phyloP scores from a whole-genome alignment of 1,140 invertebrate species.

The Trachymyrmex septentrionalis region DNA sequence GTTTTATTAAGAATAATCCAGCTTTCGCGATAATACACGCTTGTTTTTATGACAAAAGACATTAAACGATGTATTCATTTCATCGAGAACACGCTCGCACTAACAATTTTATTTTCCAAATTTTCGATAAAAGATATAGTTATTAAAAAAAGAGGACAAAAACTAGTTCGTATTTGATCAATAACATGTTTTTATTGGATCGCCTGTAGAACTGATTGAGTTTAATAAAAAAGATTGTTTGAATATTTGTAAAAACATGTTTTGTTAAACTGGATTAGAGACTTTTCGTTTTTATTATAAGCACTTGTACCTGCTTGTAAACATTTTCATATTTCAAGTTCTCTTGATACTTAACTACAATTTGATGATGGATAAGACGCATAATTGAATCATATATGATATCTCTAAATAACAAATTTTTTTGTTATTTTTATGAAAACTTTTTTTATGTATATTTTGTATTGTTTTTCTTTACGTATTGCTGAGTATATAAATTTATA shows the following conservation, averaged over 20 bases:
- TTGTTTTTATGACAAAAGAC: conserved; percentile 20
- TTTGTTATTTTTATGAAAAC: background rate
- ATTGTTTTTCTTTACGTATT: background rate
- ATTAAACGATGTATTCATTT: conserved; percentile 37
- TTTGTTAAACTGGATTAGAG: conserved; percentile 21
- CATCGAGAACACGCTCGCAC: background rate
- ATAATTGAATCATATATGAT: background rate
- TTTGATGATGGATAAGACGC: background rate
- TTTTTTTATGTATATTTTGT: background rate
- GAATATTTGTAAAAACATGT: conserved; percentile 31
- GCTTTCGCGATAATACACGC: conserved; percentile 26
- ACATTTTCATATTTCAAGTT: conserved; percentile 2
- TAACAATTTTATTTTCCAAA: conserved; percentile 26
- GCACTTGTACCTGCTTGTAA: background rate
- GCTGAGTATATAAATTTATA: background rate
- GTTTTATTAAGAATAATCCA: conserved; percentile 42
- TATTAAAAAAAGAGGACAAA: background rate
- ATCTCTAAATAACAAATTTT: background rate
- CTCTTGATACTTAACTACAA: background rate
- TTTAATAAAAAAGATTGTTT: conserved; percentile 46
- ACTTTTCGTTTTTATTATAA: conserved; percentile 23
- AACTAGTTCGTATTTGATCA: conserved; percentile 22
- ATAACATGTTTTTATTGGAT: conserved; percentile 40
- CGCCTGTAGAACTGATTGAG: background rate
- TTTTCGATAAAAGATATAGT: background rate